Evolutionary conservation across 2,797 vertebrate species (phyloP), one percentile per base, ranked within the genome.

Genomic region (Gobio occitaniae): DNA sequence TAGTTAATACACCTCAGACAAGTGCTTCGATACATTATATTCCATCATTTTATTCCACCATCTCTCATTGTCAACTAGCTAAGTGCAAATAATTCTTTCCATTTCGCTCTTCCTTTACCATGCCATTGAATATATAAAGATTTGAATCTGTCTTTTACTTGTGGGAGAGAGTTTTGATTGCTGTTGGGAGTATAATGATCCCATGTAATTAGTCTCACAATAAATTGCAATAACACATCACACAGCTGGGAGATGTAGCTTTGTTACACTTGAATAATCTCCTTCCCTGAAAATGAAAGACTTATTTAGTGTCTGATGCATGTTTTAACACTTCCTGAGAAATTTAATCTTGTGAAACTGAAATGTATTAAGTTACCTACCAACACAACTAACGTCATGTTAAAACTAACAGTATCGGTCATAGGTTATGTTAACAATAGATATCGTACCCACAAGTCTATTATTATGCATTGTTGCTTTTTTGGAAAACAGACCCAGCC

Each of bases 161-260:
- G 87, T 88, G 47, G 36, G 75, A 86, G 69, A 71, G 54, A 91
- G 90, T 90, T 91, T 87, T 93, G 91, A 92, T 86, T 91, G 90
- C 86, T 92, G 88, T 86, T 87, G 88, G 83, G 88, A 87, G 69
- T 92, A 91, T 91, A 92, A 93, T 95, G 91, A 92, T 92, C 93
- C 91, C 90, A 91, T 84, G 89, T 94, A 94, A 95, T 95, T 95
- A 94, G 94, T 91, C 91, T 93, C 89, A 92, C 94, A 94, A 94
- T 94, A 93, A 93, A 92, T 92, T 91, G 92, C 93, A 94, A 94
- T 94, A 94, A 94, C 94, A 92, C 84, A 87, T 86, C 50, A 89
- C 84, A 90, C 93, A 90, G 91, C 84, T 87, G 92, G 92, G 93
- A 93, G 84, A 88, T 89, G 82, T 89, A 92, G 92, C 88, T 89